Conservation (phyloP, 2,113 vertebrate genomes). For the Bombycilla garrulus region DNA sequence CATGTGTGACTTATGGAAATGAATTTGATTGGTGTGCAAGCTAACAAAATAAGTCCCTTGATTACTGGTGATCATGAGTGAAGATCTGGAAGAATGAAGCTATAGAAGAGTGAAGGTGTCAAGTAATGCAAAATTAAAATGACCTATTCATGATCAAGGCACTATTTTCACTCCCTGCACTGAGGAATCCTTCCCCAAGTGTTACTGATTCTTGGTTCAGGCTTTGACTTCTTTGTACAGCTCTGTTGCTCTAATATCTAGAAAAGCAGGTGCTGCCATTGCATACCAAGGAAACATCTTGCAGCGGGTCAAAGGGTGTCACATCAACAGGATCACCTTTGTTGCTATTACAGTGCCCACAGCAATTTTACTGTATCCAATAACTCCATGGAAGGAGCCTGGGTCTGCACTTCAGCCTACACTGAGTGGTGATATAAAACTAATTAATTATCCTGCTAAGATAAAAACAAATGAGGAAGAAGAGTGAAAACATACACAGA, state of each 20-base stretch:
- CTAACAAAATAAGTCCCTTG: not conserved
- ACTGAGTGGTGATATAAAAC: not conserved
- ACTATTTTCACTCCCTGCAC: not conserved
- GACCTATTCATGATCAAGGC: not conserved
- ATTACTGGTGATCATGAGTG: not conserved
- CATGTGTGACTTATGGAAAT: not conserved
- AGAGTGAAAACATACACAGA: not conserved
- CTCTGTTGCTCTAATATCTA: not conserved
- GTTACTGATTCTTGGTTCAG: not conserved
- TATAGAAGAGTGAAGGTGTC: not conserved
- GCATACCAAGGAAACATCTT: not conserved
- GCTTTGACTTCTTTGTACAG: not conserved
- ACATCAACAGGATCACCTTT: not conserved
- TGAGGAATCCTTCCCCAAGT: not conserved
- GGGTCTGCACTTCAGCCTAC: not conserved
- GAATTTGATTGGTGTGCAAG: not conserved
- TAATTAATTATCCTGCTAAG: not conserved
- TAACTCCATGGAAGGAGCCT: not conserved
- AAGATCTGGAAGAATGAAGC: not conserved
- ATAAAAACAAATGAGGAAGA: not conserved
- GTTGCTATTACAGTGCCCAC: not conserved
- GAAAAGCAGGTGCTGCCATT: not conserved
- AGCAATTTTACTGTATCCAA: not conserved
- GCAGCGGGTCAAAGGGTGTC: not conserved
- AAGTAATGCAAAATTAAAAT: not conserved